These are phyloP conservation scores for Drosophila neutralis DNA, from an alignment of 2,888 invertebrate genomes.

Conservation along the genomic window DNA sequence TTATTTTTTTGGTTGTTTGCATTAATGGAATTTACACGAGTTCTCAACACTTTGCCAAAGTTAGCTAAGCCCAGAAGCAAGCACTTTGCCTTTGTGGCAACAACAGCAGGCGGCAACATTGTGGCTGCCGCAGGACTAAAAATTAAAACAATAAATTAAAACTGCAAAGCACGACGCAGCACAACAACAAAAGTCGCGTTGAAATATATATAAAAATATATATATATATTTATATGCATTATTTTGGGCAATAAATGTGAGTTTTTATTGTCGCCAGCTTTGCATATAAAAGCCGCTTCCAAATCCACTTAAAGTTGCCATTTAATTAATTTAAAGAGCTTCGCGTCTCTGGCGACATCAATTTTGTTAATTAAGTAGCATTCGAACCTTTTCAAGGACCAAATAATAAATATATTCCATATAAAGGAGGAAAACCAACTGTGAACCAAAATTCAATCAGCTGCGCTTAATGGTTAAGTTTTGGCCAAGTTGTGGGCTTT, in stretches of 20 bases:
- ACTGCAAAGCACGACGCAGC: constrained; percentile 1
- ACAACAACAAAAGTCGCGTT: background rate
- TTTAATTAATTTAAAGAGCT: constrained; percentile 55
- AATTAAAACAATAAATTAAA: constrained; percentile 76
- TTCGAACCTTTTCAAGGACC: constrained; percentile 37
- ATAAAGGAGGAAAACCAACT: background rate
- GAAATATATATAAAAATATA: constrained; percentile 5
- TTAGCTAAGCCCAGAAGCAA: constrained; percentile 31
- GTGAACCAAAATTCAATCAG: constrained; percentile 56
- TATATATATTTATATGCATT: constrained; percentile 38
- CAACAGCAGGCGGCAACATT: constrained; percentile 55
- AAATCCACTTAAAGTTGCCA: constrained; percentile 31
- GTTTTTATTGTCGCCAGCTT: constrained; percentile 44
- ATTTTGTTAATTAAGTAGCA: constrained; percentile 52
- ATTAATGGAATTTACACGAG: constrained; percentile 78
- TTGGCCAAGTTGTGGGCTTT: constrained; percentile 13
- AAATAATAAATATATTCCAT: constrained; percentile 15
- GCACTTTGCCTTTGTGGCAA: constrained; percentile 16
- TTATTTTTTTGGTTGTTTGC: constrained; percentile 21
- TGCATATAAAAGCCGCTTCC: constrained; percentile 39
- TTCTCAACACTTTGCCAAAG: constrained; percentile 70
- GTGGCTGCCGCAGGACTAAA: constrained; percentile 60
- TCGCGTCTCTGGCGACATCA: background rate
- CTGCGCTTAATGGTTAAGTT: constrained; percentile 5
- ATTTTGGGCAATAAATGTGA: constrained; percentile 56